phyloP scores from a whole-genome alignment of 2,113 vertebrate species.

The Malurus cyaneus region DNA sequence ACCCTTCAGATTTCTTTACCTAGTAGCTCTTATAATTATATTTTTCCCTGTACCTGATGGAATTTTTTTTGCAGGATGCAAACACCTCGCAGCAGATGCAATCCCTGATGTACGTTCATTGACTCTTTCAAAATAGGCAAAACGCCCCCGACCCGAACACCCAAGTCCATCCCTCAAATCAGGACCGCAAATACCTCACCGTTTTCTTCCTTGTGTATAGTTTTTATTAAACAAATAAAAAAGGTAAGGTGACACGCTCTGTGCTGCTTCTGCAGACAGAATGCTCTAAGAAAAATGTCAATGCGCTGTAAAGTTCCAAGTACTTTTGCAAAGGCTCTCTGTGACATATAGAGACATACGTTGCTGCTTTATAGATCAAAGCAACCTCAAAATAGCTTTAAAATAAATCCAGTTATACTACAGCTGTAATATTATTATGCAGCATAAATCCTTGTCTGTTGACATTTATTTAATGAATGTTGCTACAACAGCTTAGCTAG shows the following conservation, averaged over 20 bases:
- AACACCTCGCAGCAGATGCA: background rate
- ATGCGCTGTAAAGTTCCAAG: background rate
- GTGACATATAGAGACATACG: slow-evolving; percentile 27
- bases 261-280: background rate
- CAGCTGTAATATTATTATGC: slow-evolving; percentile 52
- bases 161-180: background rate
- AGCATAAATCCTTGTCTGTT: slow-evolving; percentile 61
- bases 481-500: slow-evolving; percentile 61
- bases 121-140: background rate
- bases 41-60: background rate
- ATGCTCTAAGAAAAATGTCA: background rate
- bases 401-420: slow-evolving; percentile 60
- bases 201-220: background rate
- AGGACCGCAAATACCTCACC: background rate
- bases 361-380: slow-evolving; percentile 45
- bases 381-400: slow-evolving; percentile 39
- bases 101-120: background rate
- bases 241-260: background rate
- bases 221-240: background rate
- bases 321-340: background rate
- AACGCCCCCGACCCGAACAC: rapidly evolving
- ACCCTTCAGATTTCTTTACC: background rate
- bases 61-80: background rate
- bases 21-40: background rate
- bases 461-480: slow-evolving; percentile 58